Base-by-base conservation (phyloP, 2,113 vertebrate species). In the Eublepharis macularius region DNA sequence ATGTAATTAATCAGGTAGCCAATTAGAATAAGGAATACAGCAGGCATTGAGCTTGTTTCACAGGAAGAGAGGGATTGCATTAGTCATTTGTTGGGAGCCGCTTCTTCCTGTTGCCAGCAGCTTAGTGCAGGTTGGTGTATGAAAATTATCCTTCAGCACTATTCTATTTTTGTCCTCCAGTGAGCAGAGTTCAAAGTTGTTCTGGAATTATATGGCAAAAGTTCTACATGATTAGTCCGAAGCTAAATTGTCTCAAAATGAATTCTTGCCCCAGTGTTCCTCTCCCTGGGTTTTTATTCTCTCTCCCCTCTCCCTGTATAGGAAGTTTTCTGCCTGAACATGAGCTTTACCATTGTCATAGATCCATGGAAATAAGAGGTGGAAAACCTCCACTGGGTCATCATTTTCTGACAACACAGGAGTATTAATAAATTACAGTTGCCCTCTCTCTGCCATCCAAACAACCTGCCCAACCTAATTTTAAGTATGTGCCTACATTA, bases 181-280 rank as follows among this genome's bases (percentile, higher is more conserved):
- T 54, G 34, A 90, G 41, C 84, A 88, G 83, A 91, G 81, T 92
- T 92, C 87, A 68, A 89, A 92, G 77, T 88, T 92, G 80, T 79
- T 86, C 80, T 93, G 91, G 87, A 90, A 90, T 90, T 91, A 86
- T 69, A 88, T 17, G 72, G 83, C 83, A 81, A 89, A 80, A 92
- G 49, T 54, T 90, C 60, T 87, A 92, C 68, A 76, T 91, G 75
- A 94, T 89, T 92, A 93, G 43, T 24, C 72, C 63, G 60, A 93
- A 92, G 83, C 85, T 88, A 92, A 94, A 90, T 80, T 80, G 89
- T 91, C 92, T 93, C 87, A 68, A 94, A 94, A 90, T 81, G 83
- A 93, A 94, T 93, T 92, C 88, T 85, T 83, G 19, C 81, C 47
- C 43, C 78, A 92, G 72, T 82, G 39, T 29, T 91, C 69, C 84